phyloP scores from a whole-genome alignment of 2,113 vertebrate species.

The Cynopterus brachyotis region DNA sequence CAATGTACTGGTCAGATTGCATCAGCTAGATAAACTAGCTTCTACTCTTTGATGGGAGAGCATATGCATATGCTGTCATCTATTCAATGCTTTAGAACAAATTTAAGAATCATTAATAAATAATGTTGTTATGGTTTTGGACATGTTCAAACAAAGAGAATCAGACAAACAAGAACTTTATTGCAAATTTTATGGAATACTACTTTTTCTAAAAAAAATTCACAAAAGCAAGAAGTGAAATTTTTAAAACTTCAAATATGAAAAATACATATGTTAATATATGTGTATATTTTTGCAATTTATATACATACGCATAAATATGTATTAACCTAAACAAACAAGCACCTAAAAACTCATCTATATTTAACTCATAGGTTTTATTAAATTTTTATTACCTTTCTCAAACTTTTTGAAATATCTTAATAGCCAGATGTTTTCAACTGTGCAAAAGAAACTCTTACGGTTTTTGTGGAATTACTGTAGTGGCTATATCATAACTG shows the following conservation, averaged over 20 bases:
- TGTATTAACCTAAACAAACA: background rate
- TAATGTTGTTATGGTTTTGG: background rate
- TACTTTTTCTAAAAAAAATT: background rate
- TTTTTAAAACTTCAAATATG: background rate
- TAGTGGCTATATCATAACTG: background rate
- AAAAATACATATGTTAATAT: background rate
- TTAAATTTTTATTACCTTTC: background rate
- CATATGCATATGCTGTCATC: background rate
- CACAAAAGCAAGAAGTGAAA: background rate
- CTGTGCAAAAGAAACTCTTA: background rate
- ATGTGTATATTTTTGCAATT: background rate
- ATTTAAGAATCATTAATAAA: background rate
- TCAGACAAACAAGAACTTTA: background rate
- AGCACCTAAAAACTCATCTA: background rate
- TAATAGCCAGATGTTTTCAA: background rate
- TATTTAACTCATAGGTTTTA: background rate
- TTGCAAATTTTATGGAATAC: background rate
- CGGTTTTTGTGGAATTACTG: background rate
- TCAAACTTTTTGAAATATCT: background rate
- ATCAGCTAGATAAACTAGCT: background rate
- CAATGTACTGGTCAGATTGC: background rate
- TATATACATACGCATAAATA: background rate
- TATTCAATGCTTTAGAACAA: background rate
- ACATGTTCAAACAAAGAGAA: background rate
- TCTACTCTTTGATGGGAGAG: background rate